Evolutionary conservation across 2,888 invertebrate species (phyloP), one percentile per base, ranked within the genome.

Genomic region (Invenusta paracnida): DNA sequence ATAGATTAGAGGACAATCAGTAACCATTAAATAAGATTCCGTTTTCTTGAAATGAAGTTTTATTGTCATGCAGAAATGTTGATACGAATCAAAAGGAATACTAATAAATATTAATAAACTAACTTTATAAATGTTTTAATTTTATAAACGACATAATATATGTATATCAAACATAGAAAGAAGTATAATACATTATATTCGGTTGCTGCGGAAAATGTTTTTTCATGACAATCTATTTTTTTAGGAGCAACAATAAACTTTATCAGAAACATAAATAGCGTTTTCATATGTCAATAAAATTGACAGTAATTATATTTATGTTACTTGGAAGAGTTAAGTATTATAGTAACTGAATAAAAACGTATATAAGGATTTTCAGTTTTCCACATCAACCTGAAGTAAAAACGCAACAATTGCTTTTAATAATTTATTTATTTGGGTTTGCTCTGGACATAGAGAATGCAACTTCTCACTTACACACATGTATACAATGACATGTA

Each of bases 401-500:
- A 48, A 48, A 48, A 48, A 48, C 48, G 5, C 48, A 48, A 48
- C 48, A 48, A 48, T 48, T 48, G 48, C 48, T 48, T 48, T 48
- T 48, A 48, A 48, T 48, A 48, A 48, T 48, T 48, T 48, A 73
- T 73, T 73, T 23, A 73, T 73, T 73, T 73, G 73, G 73, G 73
- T 73, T 73, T 73, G 73, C 73, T 73, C 73, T 73, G 27, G 27
- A 73, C 73, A 25, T 73, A 73, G 73, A 48, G 17, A 48, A 48
- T 48, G 48, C 48, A 48, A 48, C 48, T 48, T 48, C 48, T 48
- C 48, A 48, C 17, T 48, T 48, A 48, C 48, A 48, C 48, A 73
- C 73, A 73, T 73, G 73, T 73, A 73, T 73, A 73, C 73, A 73
- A 73, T 5, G n/a, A n/a, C n/a, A n/a, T n/a, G 73, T 73, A 73